Evolutionary conservation across 2,888 invertebrate genomes (phyloP).

Genomic region (Drosophila ustulata): DNA sequence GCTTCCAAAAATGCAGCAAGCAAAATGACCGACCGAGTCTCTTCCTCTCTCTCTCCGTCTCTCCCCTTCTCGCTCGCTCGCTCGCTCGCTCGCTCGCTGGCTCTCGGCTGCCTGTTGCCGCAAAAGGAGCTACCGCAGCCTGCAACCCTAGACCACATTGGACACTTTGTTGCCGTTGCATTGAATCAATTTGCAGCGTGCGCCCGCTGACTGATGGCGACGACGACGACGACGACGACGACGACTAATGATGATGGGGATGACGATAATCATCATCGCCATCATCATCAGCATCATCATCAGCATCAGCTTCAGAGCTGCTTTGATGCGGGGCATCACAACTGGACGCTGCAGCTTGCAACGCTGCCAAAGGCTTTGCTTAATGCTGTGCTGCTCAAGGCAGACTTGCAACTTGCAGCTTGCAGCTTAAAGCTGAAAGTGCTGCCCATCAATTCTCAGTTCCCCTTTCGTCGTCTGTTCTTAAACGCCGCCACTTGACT

Average conservation of each 20-base stretch:
- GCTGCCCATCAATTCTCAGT: not conserved
- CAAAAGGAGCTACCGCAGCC: conserved; percentile 28
- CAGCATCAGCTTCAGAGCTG: conserved; percentile 6
- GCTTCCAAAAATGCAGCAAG: conserved; percentile 43
- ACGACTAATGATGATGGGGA: conserved; percentile 1
- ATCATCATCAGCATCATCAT: not conserved
- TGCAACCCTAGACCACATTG: conserved; percentile 46
- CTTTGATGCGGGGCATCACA: conserved; percentile 30
- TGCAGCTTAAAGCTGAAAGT: not conserved
- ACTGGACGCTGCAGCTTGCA: conserved; percentile 16
- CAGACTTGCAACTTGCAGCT: not conserved
- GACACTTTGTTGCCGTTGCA: conserved; percentile 64
- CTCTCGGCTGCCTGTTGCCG: not conserved
- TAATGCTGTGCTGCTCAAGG: conserved; percentile 1
- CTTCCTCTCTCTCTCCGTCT: not conserved
- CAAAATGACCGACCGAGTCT: conserved; percentile 15
- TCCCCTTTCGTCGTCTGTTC: not conserved
- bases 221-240: conserved; percentile 19
- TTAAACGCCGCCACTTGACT: not conserved
- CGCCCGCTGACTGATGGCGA: conserved; percentile 50
- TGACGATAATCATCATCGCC: not conserved
- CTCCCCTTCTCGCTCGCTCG: not conserved
- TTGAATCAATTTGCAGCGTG: conserved; percentile 60
- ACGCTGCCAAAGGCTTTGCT: not conserved
- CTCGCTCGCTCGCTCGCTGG: not conserved